phyloP scores from a whole-genome alignment of 2,113 vertebrate genomes.

The Tetraodon nigroviridis region DNA sequence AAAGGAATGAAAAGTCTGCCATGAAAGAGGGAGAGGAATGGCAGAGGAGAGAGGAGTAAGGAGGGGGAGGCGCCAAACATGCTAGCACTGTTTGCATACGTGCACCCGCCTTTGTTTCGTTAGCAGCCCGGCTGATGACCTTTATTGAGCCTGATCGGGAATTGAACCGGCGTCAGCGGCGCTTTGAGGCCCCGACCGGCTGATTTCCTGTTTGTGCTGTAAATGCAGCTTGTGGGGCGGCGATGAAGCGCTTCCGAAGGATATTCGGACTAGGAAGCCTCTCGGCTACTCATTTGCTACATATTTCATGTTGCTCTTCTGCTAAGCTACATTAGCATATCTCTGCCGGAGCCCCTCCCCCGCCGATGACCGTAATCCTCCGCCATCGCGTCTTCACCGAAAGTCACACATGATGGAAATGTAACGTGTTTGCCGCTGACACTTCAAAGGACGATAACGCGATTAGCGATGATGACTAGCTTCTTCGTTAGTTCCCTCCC shows the following conservation, averaged over 20 bases:
- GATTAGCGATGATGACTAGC: slow-evolving; percentile 85
- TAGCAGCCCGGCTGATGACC: slow-evolving; percentile 87
- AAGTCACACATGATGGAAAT: slow-evolving; percentile 88
- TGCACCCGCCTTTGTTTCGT: slow-evolving; percentile 84
- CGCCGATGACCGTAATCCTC: slow-evolving; percentile 85
- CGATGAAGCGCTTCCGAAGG: slow-evolving; percentile 96
- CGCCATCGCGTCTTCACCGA: slow-evolving; percentile 86
- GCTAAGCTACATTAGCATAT: slow-evolving; percentile 97
- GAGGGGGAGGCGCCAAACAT: slow-evolving; percentile 44
- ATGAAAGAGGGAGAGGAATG: slow-evolving; percentile 59
- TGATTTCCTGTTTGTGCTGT: slow-evolving; percentile 88
- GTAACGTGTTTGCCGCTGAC: slow-evolving; percentile 85
- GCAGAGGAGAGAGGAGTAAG: slow-evolving; percentile 32
- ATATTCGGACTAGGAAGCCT: slow-evolving; percentile 95
- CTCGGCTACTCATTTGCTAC: slow-evolving; percentile 92
- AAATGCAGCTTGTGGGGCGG: slow-evolving; percentile 83
- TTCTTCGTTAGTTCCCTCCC: slow-evolving; percentile 70
- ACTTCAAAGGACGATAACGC: slow-evolving; percentile 87
- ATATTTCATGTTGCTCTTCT: slow-evolving; percentile 95
- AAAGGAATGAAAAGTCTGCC: slow-evolving; percentile 83
- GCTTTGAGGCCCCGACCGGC: slow-evolving; percentile 86
- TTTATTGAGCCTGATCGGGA: slow-evolving; percentile 94
- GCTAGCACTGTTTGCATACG: slow-evolving; percentile 58
- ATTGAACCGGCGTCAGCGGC: slow-evolving; percentile 79
- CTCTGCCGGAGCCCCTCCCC: slow-evolving; percentile 84